Conservation (phyloP, 2,888 invertebrate species). For the Pristionchus arcanus region DNA sequence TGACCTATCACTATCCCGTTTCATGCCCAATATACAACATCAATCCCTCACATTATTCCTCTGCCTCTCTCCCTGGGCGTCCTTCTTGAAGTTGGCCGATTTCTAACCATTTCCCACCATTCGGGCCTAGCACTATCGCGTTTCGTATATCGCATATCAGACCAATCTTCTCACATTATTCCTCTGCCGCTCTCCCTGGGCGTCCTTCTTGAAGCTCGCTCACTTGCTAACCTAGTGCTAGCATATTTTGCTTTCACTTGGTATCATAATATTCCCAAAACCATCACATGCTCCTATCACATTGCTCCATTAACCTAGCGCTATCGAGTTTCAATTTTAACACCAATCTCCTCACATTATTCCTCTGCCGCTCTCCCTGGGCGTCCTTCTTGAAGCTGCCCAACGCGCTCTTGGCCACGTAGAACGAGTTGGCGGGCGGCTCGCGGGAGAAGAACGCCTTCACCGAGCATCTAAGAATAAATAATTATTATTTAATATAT, state of each 20-base stretch:
- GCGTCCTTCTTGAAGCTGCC: slow-evolving; percentile 16
- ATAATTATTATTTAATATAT: too few species aligned
- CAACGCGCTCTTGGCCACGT: slow-evolving; percentile 43
- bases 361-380: slow-evolving; percentile 31
- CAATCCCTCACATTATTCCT: not conserved
- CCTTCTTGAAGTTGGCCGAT: not conserved
- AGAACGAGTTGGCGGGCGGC: slow-evolving; percentile 11
- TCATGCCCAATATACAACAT: too few species aligned
- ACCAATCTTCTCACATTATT: not conserved
- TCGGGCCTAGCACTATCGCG: too few species aligned
- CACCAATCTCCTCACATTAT: not conserved
- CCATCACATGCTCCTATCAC: too few species aligned
- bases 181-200: slow-evolving; percentile 30
- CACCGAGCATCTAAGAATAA: slow-evolving; percentile 25
- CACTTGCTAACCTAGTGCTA: too few species aligned
- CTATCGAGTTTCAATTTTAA: too few species aligned
- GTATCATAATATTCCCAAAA: too few species aligned
- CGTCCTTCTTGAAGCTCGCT: not conserved
- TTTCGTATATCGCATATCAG: too few species aligned
- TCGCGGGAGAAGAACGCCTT: slow-evolving; percentile 8
- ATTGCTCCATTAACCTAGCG: too few species aligned
- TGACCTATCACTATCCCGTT: too few species aligned
- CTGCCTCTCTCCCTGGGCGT: slow-evolving; percentile 25
- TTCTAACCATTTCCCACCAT: not conserved
- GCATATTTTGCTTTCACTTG: too few species aligned